Evolutionary conservation across 2,113 vertebrate genomes (phyloP).

Genomic region (Crotalus viridis): DNA sequence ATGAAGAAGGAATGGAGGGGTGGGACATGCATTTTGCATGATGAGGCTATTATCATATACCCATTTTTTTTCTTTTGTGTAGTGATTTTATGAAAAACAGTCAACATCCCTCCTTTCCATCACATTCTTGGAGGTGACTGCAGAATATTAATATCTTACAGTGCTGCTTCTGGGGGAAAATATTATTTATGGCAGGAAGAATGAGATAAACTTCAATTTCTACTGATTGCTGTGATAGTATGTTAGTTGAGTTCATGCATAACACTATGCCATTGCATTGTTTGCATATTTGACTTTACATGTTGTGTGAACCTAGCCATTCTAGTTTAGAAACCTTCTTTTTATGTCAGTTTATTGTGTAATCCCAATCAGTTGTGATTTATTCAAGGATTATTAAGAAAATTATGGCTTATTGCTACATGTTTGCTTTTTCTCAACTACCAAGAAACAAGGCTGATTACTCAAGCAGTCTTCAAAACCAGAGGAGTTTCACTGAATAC

Average conservation of each 20-base stretch:
- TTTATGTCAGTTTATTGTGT: not conserved
- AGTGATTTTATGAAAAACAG: conserved; percentile 8
- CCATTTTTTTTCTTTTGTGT: conserved; percentile 33
- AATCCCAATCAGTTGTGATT: not conserved
- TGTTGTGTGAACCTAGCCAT: not conserved
- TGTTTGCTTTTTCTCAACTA: not conserved
- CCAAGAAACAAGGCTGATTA: not conserved
- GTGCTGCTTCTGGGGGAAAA: not conserved
- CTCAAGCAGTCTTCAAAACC: not conserved
- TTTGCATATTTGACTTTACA: not conserved
- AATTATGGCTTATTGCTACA: not conserved
- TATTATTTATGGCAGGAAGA: conserved; percentile 2
- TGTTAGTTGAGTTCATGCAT: not conserved
- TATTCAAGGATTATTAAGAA: not conserved
- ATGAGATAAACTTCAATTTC: conserved; percentile 8
- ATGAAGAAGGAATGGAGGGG: not conserved
- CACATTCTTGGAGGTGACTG: conserved; percentile 28
- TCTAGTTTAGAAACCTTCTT: not conserved
- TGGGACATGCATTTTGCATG: not conserved
- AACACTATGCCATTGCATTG: not conserved
- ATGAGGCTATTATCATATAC: not conserved
- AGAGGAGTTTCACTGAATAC: not conserved
- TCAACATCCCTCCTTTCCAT: conserved; percentile 1
- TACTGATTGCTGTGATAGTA: not conserved
- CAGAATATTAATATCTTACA: conserved; percentile 23